These are phyloP conservation scores for Xanthia icteritia DNA, from an alignment of 2,888 invertebrate genomes.

Conservation along the genomic window DNA sequence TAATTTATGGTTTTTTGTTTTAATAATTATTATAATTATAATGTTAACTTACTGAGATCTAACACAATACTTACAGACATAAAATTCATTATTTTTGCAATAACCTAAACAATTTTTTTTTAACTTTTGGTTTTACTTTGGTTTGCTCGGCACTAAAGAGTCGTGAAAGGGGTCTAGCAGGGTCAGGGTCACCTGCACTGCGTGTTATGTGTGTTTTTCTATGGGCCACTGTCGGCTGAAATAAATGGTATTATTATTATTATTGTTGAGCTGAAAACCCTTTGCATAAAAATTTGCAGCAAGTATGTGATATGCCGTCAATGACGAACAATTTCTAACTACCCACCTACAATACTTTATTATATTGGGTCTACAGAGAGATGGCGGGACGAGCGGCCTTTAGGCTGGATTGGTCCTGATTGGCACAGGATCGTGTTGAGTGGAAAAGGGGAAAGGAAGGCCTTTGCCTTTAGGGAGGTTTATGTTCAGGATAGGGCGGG, in stretches of 20 bases:
- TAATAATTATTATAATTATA: background rate
- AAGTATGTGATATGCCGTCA: background rate
- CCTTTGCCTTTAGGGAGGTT: too few species aligned
- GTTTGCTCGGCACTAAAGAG: too few species aligned
- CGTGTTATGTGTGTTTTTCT: too few species aligned
- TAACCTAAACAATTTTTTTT: background rate
- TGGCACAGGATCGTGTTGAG: background rate
- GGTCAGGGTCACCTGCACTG: background rate
- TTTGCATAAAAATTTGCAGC: too few species aligned
- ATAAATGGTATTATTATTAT: too few species aligned
- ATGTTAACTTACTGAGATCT: background rate
- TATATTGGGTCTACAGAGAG: background rate
- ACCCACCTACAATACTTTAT: background rate
- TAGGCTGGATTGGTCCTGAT: background rate
- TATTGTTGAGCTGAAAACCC: too few species aligned
- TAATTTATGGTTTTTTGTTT: background rate
- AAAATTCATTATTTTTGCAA: background rate
- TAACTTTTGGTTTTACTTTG: background rate
- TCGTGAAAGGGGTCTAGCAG: background rate
- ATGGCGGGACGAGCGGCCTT: background rate
- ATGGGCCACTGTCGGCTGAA: too few species aligned
- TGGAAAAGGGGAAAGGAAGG: background rate
- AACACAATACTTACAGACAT: background rate
- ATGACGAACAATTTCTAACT: background rate
- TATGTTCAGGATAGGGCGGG: too few species aligned